A percentile compares a stretch with the other conserved stretches of the same genome.
phyloP scores from a whole-genome alignment of 2,888 invertebrate species.

The Drosophila ezoana region DNA sequence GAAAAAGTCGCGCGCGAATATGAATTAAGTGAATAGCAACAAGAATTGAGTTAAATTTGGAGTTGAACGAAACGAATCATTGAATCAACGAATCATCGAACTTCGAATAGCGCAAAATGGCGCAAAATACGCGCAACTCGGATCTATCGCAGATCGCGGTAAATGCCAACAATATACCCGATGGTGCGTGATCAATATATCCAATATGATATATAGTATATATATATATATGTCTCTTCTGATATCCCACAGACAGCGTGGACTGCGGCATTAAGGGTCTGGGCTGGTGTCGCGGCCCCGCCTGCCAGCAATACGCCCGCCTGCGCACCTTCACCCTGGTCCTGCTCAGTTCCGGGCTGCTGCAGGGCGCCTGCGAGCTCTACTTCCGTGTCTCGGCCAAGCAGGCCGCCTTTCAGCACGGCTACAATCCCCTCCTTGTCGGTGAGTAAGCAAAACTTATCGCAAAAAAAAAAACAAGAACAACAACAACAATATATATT shows the following conservation, averaged over 20 bases:
- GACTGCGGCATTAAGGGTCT: conserved; percentile 86
- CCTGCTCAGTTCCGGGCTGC: conserved; percentile 82
- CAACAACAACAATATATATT: background rate
- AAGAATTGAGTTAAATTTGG: conserved; percentile 17
- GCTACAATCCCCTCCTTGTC: conserved; percentile 84
- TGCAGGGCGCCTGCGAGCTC: conserved; percentile 85
- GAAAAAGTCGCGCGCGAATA: conserved; percentile 69
- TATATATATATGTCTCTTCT: background rate
- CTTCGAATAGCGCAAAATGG: conserved; percentile 54
- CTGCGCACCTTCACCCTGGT: conserved; percentile 85
- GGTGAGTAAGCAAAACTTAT: conserved; percentile 83
- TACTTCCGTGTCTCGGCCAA: conserved; percentile 86
- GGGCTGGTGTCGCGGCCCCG: conserved; percentile 85
- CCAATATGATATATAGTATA: background rate
- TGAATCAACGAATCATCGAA: conserved; percentile 23
- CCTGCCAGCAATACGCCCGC: conserved; percentile 85
- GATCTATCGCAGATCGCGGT: conserved; percentile 78
- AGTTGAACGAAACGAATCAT: conserved; percentile 22
- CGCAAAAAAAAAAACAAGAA: conserved; percentile 30
- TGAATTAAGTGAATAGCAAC: conserved; percentile 30
- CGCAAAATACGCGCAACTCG: conserved; percentile 66
- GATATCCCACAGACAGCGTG: conserved; percentile 80
- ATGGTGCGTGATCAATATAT: conserved; percentile 58
- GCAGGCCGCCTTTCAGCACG: conserved; percentile 85
- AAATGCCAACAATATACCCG: conserved; percentile 78